Evolutionary conservation across 2,888 invertebrate genomes (phyloP), one percentile per base, ranked within the genome.

Genomic region (Eledona agricola): DNA sequence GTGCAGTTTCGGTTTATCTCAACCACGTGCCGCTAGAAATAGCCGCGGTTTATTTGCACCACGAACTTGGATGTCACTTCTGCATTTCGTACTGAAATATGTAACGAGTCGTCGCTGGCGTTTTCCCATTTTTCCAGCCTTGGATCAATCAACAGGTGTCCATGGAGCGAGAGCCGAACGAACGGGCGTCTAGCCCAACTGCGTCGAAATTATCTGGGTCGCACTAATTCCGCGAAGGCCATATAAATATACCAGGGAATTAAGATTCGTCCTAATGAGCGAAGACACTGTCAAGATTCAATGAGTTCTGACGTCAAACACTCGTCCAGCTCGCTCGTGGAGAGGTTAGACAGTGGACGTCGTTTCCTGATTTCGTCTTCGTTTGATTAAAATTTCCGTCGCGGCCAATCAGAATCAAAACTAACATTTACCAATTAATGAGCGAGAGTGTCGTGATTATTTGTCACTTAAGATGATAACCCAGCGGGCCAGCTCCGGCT

Each of bases 391-490:
- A 69, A 67, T 69, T 69, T 69, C 69, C 69, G 69, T 64, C 65
- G 62, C 51, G 52, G 57, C 63, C 62, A 70, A 70, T 72, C 69
- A 69, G 72, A 73, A 73, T 73, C 73, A 73, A 63, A 72, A 73
- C 71, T 64, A 66, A 68, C 72, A 72, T 72, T 74, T 74, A 74
- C 72, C 73, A 75, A 75, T 74, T 75, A 75, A 75, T 75, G 67
- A 69, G 72, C 67, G 71, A 71, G 69, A 70, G 67, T 66, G 64
- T 62, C 70, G 73, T 74, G 75, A 75, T 75, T 75, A 74, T 74
- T 74, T 74, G 73, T 75, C 75, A 75, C 74, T 75, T 75, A 72
- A 74, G 72, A 72, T 72, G 73, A 75, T 72, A 68, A 72, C 68
- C 60, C 73, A 73, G 57, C 35, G 25, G 66, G 4, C 52, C 74